Conservation (phyloP, 1,140 invertebrate genomes). For the Phymorhynchus buccinoides region DNA sequence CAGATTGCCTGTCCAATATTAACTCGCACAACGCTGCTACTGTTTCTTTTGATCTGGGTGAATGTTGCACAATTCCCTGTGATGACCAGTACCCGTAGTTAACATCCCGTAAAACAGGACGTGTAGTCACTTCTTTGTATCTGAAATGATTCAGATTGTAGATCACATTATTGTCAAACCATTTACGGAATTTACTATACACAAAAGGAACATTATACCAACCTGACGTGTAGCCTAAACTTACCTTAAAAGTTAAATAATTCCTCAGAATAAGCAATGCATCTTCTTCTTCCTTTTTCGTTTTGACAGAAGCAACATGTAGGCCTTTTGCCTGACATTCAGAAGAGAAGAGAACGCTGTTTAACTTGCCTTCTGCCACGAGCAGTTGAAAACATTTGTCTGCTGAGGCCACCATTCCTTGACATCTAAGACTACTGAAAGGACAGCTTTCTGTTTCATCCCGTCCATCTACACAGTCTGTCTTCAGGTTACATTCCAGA, state of each 20-base stretch:
- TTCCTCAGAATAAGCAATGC: not conserved
- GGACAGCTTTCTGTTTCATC: not conserved
- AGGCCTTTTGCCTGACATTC: not conserved
- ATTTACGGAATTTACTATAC: not conserved
- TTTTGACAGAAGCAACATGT: not conserved
- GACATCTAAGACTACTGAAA: not conserved
- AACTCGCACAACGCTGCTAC: not conserved
- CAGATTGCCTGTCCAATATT: too few species aligned
- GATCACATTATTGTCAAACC: not conserved
- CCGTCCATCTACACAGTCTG: too few species aligned
- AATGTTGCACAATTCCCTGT: too few species aligned
- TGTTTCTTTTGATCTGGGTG: too few species aligned
- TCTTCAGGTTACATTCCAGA: too few species aligned
- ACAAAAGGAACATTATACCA: not conserved
- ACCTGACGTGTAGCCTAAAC: not conserved
- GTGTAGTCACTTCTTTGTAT: too few species aligned
- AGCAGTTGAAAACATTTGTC: too few species aligned
- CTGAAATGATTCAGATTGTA: not conserved
- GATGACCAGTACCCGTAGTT: too few species aligned
- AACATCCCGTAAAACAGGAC: not conserved
- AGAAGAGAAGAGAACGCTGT: rapidly evolving
- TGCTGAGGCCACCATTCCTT: too few species aligned
- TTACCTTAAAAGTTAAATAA: not conserved
- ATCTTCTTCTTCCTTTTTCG: not conserved
- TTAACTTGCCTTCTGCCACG: too few species aligned